Percentiles rank a stretch among this genome's conserved stretches.
Evolutionary conservation across 2,113 vertebrate species (phyloP).

Genomic region (Platichthys stellatus): DNA sequence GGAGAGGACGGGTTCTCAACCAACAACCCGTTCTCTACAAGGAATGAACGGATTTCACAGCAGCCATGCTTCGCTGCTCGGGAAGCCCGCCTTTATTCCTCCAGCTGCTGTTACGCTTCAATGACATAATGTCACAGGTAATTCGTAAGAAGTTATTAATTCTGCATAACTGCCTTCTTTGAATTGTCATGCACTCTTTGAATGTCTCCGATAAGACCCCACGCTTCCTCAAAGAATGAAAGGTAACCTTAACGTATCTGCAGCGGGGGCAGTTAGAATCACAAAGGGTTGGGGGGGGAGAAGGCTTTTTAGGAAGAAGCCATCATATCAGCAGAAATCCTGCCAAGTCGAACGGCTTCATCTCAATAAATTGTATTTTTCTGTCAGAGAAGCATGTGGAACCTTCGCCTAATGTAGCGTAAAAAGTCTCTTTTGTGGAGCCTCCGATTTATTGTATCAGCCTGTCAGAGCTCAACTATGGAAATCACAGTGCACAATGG

Average conservation of each 20-base stretch:
- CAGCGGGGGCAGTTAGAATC: conserved; percentile 38
- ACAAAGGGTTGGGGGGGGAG: neutral
- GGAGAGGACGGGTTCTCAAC: neutral
- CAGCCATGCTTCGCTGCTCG: conserved; percentile 3
- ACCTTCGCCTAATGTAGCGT: conserved; percentile 77
- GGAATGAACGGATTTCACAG: too few relatives aligned
- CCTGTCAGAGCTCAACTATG: conserved; percentile 73
- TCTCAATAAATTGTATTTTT: conserved; percentile 79
- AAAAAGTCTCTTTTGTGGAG: conserved; percentile 79
- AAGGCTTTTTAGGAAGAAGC: conserved; percentile 45
- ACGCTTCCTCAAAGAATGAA: conserved; percentile 56
- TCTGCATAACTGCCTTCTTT: conserved; percentile 37
- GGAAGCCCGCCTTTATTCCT: conserved; percentile 15
- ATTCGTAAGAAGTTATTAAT: conserved; percentile 41
- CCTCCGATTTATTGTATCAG: conserved; percentile 76
- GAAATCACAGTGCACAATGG: conserved; percentile 74
- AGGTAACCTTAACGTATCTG: conserved; percentile 52
- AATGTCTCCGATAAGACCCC: conserved; percentile 49
- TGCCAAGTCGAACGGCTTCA: conserved; percentile 58
- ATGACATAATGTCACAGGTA: conserved; percentile 31
- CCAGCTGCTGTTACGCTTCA: conserved; percentile 1
- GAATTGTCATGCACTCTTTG: conserved; percentile 40
- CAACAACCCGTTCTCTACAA: neutral
- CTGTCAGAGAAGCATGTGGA: conserved; percentile 72
- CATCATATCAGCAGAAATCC: conserved; percentile 64